Evolutionary conservation across 2,888 invertebrate genomes (phyloP).

Genomic region (Biston betularia): DNA sequence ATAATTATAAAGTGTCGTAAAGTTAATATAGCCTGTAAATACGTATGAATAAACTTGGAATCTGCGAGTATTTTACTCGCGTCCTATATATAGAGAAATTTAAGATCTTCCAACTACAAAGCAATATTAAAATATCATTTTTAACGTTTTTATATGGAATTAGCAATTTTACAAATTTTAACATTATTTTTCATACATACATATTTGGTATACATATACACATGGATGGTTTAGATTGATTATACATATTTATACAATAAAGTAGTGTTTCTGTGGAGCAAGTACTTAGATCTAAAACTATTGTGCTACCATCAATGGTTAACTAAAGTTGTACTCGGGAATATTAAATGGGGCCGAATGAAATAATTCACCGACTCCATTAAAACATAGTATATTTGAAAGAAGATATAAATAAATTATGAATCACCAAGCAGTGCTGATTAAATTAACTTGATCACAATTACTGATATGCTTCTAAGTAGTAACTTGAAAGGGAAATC

Average conservation of each 20-base stretch:
- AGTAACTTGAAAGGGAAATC: background rate
- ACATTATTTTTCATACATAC: background rate
- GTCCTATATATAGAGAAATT: constrained; percentile 48
- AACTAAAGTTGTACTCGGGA: constrained; percentile 11
- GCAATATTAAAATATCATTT: constrained; percentile 78
- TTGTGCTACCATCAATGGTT: constrained; percentile 6
- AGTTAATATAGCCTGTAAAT: constrained; percentile 35
- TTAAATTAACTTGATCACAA: background rate
- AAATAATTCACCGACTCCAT: background rate
- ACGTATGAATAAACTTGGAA: constrained; percentile 31
- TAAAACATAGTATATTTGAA: background rate
- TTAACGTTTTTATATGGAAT: constrained; percentile 57
- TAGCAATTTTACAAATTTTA: constrained; percentile 51
- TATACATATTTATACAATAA: constrained; percentile 21
- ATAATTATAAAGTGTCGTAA: constrained; percentile 25
- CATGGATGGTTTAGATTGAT: constrained; percentile 36
- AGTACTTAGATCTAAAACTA: constrained; percentile 5
- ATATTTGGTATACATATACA: constrained; percentile 39
- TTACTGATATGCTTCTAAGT: background rate
- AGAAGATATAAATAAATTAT: background rate
- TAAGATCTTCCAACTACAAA: constrained; percentile 70
- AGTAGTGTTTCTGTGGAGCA: constrained; percentile 16
- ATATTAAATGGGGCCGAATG: constrained; percentile 9
- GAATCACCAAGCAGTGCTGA: too few species aligned
- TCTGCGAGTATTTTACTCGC: constrained; percentile 40